A percentile compares a stretch with the other conserved stretches of the same genome.
Evolutionary conservation across 2,888 invertebrate species (phyloP).

Genomic region (Xestoiulus laeticollis): DNA sequence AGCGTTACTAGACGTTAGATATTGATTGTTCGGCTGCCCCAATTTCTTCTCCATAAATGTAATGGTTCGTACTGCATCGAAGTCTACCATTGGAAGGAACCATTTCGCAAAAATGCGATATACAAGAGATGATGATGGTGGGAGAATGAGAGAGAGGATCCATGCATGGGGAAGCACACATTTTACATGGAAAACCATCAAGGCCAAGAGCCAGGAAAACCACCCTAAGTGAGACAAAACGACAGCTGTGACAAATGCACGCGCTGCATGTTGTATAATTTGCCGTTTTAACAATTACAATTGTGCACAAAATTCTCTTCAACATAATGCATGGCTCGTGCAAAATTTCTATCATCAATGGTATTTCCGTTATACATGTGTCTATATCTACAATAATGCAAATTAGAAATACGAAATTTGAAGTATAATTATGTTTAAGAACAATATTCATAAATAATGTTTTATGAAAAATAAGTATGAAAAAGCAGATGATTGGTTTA

Average conservation of each 20-base stretch:
- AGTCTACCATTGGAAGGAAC: slow-evolving; percentile 29
- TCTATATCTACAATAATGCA: background rate
- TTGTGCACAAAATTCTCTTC: background rate
- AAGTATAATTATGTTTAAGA: background rate
- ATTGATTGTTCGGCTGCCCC: slow-evolving; percentile 49
- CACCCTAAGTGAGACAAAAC: background rate
- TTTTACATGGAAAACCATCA: background rate
- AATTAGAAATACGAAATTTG: background rate
- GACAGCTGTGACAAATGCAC: background rate
- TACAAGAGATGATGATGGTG: background rate
- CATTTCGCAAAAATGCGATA: background rate
- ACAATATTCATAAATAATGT: background rate
- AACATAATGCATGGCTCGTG: background rate
- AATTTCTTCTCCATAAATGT: slow-evolving; percentile 14
- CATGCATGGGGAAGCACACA: background rate
- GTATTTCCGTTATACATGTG: background rate
- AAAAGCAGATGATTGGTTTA: no score
- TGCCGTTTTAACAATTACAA: background rate
- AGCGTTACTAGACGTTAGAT: slow-evolving; percentile 43
- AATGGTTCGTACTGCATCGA: background rate
- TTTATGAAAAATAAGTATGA: no score
- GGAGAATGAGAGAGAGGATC: background rate
- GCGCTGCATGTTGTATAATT: background rate
- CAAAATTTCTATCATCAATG: background rate
- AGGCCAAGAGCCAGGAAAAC: slow-evolving; percentile 8